These are phyloP conservation scores for Trachemys scripta DNA, from an alignment of 2,113 vertebrate species.

Conservation along the genomic window DNA sequence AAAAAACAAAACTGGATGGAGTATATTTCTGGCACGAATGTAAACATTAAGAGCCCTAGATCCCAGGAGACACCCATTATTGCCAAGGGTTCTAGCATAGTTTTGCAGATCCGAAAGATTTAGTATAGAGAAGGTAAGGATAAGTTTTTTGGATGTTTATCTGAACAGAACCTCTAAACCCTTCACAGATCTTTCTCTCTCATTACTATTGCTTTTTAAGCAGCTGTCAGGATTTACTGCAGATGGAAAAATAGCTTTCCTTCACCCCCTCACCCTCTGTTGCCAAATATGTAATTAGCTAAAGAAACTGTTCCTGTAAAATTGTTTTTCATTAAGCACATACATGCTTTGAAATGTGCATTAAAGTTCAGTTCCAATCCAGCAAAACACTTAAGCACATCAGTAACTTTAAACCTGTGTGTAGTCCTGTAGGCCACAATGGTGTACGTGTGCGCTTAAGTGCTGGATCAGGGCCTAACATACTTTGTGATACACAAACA, in stretches of 20 bases:
- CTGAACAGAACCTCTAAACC: not conserved
- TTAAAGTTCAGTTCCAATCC: not conserved
- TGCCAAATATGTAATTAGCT: slow-evolving; percentile 55
- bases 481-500: not conserved
- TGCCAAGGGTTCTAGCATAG: not conserved
- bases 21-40: not conserved
- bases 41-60: not conserved
- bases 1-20: not conserved
- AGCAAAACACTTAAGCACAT: not conserved
- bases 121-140: not conserved
- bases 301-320: slow-evolving; percentile 61
- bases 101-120: fast-evolving
- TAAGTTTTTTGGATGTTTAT: not conserved
- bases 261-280: slow-evolving; percentile 76
- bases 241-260: slow-evolving; percentile 71
- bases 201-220: slow-evolving; percentile 47
- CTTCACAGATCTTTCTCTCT: slow-evolving; percentile 40
- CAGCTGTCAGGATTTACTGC: slow-evolving; percentile 59
- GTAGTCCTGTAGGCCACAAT: not conserved
- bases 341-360: not conserved
- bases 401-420: not conserved
- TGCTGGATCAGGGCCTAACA: not conserved
- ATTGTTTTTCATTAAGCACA: not conserved
- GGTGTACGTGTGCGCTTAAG: not conserved
- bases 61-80: not conserved